phyloP scores from a whole-genome alignment of 2,113 vertebrate species.

The Ameiurus melas region DNA sequence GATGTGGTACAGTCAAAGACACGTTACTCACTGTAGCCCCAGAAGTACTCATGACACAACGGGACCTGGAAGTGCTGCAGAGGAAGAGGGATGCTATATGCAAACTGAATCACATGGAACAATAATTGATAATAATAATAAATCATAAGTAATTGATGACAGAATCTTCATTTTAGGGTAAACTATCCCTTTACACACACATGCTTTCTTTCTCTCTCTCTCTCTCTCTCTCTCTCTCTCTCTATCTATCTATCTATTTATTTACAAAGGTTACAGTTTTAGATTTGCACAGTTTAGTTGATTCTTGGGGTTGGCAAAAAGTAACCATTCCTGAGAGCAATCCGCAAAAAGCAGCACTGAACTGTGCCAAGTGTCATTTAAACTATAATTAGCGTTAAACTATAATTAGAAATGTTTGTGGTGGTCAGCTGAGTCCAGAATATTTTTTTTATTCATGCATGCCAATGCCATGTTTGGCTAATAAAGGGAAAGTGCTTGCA shows the following conservation, averaged over 20 bases:
- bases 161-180: too few species aligned
- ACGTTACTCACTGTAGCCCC: not conserved
- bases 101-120: too few species aligned
- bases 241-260: too few species aligned
- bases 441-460: not conserved
- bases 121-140: too few species aligned
- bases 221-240: too few species aligned
- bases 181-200: too few species aligned
- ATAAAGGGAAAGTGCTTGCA: not conserved
- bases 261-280: not conserved
- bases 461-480: not conserved
- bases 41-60: too few species aligned
- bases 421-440: not conserved
- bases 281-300: not conserved
- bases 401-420: not conserved
- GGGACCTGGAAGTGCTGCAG: too few species aligned
- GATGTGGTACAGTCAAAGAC: not conserved
- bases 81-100: too few species aligned
- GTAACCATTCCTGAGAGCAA: not conserved
- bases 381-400: not conserved
- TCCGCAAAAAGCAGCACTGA: not conserved
- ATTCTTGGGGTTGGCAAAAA: not conserved
- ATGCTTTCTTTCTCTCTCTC: too few species aligned
- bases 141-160: too few species aligned
- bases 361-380: not conserved